Percentiles rank a stretch among this genome's conserved stretches.
phyloP scores from a whole-genome alignment of 2,113 vertebrate species.

The Anarhynchus alexandrinus region DNA sequence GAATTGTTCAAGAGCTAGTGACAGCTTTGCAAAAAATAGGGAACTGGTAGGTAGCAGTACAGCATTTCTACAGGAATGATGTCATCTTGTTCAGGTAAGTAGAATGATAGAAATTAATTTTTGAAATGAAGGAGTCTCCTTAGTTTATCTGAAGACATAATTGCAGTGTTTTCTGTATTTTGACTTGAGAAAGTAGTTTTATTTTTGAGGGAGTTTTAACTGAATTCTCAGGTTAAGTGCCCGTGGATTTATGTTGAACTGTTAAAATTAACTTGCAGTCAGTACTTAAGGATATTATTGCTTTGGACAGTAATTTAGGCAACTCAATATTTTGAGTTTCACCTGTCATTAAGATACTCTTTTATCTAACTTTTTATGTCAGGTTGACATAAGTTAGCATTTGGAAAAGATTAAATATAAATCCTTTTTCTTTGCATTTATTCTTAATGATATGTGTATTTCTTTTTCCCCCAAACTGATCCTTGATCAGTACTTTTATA shows the following conservation, averaged over 20 bases:
- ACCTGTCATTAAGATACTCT: neutral
- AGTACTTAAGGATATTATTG: neutral
- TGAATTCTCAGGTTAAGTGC: neutral
- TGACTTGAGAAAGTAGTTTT: neutral
- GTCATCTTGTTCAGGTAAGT: neutral
- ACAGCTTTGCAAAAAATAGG: neutral
- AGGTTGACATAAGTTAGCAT: neutral
- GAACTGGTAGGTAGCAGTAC: neutral
- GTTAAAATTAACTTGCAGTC: neutral
- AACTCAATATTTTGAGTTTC: neutral
- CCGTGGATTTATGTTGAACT: neutral
- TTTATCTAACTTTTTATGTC: neutral
- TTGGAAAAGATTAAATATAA: neutral
- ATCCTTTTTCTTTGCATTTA: neutral
- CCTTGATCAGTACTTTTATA: neutral
- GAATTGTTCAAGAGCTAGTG: neutral
- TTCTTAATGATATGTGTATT: neutral
- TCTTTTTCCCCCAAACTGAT: neutral
- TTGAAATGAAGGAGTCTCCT: neutral
- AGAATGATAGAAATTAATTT: neutral
- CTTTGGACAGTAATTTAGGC: neutral
- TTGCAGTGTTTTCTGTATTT: neutral
- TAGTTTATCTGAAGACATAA: neutral
- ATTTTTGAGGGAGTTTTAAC: neutral
- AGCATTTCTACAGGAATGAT: neutral